Percentiles rank a stretch among this genome's conserved stretches.
Evolutionary conservation across 2,888 invertebrate genomes (phyloP).

Genomic region (Nezara viridula): DNA sequence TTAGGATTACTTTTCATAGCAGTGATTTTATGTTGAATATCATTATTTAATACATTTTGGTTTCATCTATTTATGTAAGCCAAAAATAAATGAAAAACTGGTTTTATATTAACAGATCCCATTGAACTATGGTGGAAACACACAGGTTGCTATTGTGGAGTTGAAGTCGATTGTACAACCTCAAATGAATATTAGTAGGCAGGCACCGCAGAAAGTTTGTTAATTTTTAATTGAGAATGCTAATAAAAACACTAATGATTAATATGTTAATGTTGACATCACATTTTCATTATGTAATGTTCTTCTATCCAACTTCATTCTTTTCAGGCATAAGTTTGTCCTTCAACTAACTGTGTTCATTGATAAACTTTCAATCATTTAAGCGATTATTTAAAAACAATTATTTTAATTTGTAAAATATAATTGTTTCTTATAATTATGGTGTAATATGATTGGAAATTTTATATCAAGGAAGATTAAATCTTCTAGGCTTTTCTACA

Average conservation of each 20-base stretch:
- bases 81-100: conserved; percentile 8
- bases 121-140: conserved; percentile 23
- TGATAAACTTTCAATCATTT: neutral
- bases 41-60: neutral
- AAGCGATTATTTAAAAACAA: neutral
- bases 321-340: neutral
- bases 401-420: neutral
- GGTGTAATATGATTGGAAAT: neutral
- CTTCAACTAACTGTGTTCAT: neutral
- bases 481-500: neutral
- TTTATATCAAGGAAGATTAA: neutral
- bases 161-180: neutral
- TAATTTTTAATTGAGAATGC: conserved; percentile 30
- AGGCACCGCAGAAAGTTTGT: conserved; percentile 50
- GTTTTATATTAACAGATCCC: conserved; percentile 54
- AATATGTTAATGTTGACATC: neutral
- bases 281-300: neutral
- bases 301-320: neutral
- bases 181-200: neutral
- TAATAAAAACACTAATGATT: conserved; percentile 20
- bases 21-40: neutral
- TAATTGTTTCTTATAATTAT: neutral
- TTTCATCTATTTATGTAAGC: neutral
- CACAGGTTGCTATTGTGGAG: conserved; percentile 36
- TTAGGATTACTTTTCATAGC: neutral